Conservation (phyloP, 1,140 invertebrate genomes). For the Lepidurus couesii region DNA sequence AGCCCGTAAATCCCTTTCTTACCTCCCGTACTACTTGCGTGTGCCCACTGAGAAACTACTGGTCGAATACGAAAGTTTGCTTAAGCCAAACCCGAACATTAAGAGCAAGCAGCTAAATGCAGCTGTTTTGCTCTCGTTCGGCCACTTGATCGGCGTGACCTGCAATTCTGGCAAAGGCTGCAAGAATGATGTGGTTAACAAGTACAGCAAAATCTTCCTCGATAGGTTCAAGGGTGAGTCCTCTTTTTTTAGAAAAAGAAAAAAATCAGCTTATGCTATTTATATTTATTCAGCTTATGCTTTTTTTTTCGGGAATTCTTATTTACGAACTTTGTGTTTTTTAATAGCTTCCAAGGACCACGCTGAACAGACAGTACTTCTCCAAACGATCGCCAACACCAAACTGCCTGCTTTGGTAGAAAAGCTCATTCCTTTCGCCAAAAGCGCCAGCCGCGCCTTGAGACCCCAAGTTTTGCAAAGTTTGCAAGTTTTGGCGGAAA, state of each 20-base stretch:
- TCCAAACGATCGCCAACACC: conserved; percentile 31
- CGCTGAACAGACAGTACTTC: conserved; percentile 27
- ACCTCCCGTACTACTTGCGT: conserved; percentile 33
- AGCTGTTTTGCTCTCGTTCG: conserved; percentile 29
- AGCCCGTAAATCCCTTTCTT: conserved; percentile 28
- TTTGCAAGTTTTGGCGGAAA: conserved; percentile 27
- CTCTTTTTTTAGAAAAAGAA: too few relatives aligned
- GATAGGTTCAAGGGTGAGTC: conserved; percentile 29
- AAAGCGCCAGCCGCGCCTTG: conserved; percentile 29
- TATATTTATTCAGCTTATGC: too few relatives aligned
- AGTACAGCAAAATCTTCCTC: conserved; percentile 30
- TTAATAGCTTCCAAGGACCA: conserved; percentile 24
- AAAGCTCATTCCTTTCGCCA: conserved; percentile 29
- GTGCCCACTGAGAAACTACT: conserved; percentile 33
- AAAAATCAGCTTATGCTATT: too few relatives aligned
- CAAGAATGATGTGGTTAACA: conserved; percentile 27
- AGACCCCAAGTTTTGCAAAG: conserved; percentile 30
- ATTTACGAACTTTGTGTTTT: neutral
- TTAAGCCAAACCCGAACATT: conserved; percentile 30
- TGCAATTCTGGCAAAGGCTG: conserved; percentile 31
- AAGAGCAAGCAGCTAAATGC: conserved; percentile 30
- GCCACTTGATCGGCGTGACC: conserved; percentile 31
- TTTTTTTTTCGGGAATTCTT: too few relatives aligned
- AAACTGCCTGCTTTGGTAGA: conserved; percentile 28
- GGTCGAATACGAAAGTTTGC: conserved; percentile 29